phyloP scores from a whole-genome alignment of 1,140 invertebrate genomes.

The Microplitis mediator region DNA sequence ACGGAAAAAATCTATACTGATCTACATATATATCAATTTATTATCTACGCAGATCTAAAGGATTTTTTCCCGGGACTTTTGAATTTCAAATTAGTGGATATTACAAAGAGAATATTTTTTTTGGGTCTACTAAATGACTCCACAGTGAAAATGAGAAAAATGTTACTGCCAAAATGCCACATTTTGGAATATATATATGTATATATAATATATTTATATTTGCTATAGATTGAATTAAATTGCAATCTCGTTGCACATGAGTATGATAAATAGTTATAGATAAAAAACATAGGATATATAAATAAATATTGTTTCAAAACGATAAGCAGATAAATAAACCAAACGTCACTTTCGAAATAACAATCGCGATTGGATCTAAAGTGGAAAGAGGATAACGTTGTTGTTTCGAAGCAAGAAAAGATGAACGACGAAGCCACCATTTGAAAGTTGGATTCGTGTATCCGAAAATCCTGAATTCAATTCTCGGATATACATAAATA shows the following conservation, averaged over 20 bases:
- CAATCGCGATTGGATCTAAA: not conserved
- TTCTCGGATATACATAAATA: conserved; percentile 17
- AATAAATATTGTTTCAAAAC: conserved; percentile 9
- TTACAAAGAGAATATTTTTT: too few relatives aligned
- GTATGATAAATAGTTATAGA: not conserved
- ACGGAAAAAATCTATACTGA: too few relatives aligned
- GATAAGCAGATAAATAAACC: conserved; percentile 20
- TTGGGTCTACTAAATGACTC: too few relatives aligned
- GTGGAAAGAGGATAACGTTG: not conserved
- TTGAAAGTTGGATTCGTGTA: conserved; percentile 24
- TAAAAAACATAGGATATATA: not conserved
- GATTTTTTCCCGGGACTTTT: too few relatives aligned
- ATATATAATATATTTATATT: too few relatives aligned
- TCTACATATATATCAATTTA: too few relatives aligned
- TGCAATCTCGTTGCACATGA: not conserved
- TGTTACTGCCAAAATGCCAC: too few relatives aligned
- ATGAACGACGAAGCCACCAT: not conserved
- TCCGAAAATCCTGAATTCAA: conserved; percentile 15
- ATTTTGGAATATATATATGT: too few relatives aligned
- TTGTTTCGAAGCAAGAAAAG: not conserved
- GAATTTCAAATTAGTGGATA: too few relatives aligned
- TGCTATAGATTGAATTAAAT: too few relatives aligned
- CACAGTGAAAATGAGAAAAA: too few relatives aligned
- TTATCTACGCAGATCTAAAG: too few relatives aligned
- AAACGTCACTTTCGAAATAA: not conserved